Percentiles rank a stretch among this genome's conserved stretches.
Conservation (phyloP, 2,888 invertebrate genomes). For the Eristalis pertinax region DNA sequence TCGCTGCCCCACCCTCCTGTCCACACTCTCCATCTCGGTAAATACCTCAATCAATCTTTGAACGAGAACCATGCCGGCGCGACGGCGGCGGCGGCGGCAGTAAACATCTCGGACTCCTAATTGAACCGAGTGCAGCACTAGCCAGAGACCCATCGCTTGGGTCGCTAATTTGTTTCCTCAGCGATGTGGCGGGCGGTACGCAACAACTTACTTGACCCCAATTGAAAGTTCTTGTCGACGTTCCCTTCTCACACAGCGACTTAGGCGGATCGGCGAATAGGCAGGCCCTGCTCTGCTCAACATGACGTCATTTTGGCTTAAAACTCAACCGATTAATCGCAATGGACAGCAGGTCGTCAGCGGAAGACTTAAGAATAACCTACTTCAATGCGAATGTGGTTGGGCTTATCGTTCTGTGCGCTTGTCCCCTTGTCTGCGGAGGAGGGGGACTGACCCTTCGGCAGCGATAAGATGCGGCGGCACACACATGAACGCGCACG, state of each 20-base stretch:
- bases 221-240: constrained; percentile 36
- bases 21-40: background rate
- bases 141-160: constrained; percentile 46
- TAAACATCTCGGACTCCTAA: constrained; percentile 22
- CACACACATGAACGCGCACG: background rate
- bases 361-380: constrained; percentile 37
- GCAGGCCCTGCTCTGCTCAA: constrained; percentile 12
- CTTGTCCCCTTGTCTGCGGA: too few relatives aligned
- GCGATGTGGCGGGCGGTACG: constrained; percentile 34
- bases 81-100: background rate
- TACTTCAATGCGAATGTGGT: constrained; percentile 51
- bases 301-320: constrained; percentile 41
- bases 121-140: constrained; percentile 57
- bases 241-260: background rate
- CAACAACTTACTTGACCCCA: constrained; percentile 65
- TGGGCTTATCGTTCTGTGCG: constrained; percentile 32
- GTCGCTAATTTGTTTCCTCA: constrained; percentile 61
- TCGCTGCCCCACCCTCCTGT: background rate
- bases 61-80: constrained; percentile 43
- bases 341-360: background rate
- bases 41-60: constrained; percentile 64
- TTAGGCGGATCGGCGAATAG: background rate
- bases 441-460: constrained; percentile 46
- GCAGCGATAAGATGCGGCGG: constrained; percentile 39
- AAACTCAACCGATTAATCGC: constrained; percentile 22